Conservation (phyloP, 2,888 invertebrate genomes). For the Agriopis leucophaearia region DNA sequence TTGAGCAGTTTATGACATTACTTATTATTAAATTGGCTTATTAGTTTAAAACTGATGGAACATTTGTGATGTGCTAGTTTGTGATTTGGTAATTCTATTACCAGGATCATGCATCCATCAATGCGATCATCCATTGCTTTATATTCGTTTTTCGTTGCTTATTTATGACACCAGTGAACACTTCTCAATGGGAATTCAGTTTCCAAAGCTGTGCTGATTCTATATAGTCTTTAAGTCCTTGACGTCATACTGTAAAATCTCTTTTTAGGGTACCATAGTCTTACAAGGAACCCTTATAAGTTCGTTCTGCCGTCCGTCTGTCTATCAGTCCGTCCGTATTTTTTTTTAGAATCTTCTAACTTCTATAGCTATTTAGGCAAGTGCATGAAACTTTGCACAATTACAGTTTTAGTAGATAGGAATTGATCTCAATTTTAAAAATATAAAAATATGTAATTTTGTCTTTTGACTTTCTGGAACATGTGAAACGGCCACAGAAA, state of each 20-base stretch:
- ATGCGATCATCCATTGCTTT: not conserved
- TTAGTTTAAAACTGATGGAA: not conserved
- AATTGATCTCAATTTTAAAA: no score
- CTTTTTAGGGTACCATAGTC: no score
- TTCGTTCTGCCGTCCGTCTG: no score
- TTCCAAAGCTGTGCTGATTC: not conserved
- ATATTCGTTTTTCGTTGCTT: not conserved
- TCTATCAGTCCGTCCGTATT: no score
- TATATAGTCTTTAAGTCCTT: not conserved
- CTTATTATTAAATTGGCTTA: constrained; percentile 7
- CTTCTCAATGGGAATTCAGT: not conserved
- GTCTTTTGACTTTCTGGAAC: no score
- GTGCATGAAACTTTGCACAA: no score
- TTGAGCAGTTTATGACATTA: constrained; percentile 16
- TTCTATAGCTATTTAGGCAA: no score
- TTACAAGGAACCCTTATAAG: no score
- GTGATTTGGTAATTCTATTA: not conserved
- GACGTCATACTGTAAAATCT: not conserved
- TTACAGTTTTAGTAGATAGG: no score
- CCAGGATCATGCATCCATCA: not conserved
- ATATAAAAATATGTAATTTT: no score
- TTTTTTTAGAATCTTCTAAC: no score
- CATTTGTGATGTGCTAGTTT: not conserved
- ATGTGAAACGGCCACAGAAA: no score
- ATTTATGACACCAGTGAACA: not conserved